Percentiles rank a stretch among this genome's conserved stretches.
Evolutionary conservation across 2,888 invertebrate genomes (phyloP).

Genomic region (Xanthia togata): DNA sequence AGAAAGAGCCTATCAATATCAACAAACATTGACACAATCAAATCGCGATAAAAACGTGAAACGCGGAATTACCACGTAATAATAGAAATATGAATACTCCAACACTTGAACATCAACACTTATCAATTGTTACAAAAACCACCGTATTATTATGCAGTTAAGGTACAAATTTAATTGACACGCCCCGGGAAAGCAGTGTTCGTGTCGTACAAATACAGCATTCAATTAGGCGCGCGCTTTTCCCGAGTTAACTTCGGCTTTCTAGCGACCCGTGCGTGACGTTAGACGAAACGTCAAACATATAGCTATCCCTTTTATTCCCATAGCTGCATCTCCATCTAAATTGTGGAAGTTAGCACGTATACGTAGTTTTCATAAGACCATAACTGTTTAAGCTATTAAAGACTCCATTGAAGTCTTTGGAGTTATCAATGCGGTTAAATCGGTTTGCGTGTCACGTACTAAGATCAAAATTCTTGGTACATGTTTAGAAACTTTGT

Average conservation of each 20-base stretch:
- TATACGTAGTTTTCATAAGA: conserved; percentile 52
- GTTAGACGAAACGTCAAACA: conserved; percentile 53
- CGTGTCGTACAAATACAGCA: conserved; percentile 64
- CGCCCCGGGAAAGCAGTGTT: conserved; percentile 67
- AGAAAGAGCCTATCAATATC: conserved; percentile 43
- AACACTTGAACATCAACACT: conserved; percentile 32
- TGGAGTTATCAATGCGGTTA: conserved; percentile 54
- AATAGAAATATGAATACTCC: conserved; percentile 58
- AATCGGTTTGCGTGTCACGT: conserved; percentile 59
- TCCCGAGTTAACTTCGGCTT: conserved; percentile 67
- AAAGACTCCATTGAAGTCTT: conserved; percentile 54
- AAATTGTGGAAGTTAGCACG: conserved; percentile 11
- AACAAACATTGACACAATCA: conserved; percentile 52
- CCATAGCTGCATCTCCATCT: conserved; percentile 54
- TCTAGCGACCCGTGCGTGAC: conserved; percentile 71
- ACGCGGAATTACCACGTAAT: conserved; percentile 59
- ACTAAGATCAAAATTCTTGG: conserved; percentile 50
- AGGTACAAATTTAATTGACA: conserved; percentile 61
- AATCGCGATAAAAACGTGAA: conserved; percentile 62
- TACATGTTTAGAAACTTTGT: conserved; percentile 45
- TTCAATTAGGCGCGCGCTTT: conserved; percentile 69
- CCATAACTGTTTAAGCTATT: conserved; percentile 54
- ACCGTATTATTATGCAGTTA: conserved; percentile 50
- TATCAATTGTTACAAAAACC: conserved; percentile 36
- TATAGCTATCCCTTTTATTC: conserved; percentile 61